A percentile compares a stretch with the other conserved stretches of the same genome.
Evolutionary conservation across 1,140 invertebrate species (phyloP).

Genomic region (Tetranychus cinnabarinus): DNA sequence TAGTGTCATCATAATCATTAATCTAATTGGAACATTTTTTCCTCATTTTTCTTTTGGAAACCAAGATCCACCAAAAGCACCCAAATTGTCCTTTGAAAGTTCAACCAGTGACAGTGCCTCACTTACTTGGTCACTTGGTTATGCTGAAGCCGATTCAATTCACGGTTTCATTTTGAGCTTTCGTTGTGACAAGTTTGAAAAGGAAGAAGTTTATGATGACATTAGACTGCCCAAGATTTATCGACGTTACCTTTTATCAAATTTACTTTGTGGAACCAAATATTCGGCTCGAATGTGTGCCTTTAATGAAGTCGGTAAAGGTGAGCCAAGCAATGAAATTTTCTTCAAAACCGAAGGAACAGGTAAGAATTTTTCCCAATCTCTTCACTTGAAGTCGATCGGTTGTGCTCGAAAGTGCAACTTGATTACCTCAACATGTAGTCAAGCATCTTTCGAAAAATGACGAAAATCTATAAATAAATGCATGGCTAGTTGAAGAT

Average conservation of each 20-base stretch:
- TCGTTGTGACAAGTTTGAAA: background rate
- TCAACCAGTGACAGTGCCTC: background rate
- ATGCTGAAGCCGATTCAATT: background rate
- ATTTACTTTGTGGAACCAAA: conserved; percentile 41
- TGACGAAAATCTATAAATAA: no score
- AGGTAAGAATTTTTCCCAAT: conserved; percentile 13
- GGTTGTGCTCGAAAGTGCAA: no score
- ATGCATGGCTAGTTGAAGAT: no score
- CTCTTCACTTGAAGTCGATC: no score
- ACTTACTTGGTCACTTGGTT: background rate
- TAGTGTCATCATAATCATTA: no score
- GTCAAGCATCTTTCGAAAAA: no score
- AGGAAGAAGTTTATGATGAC: background rate
- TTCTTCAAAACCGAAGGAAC: conserved; percentile 22
- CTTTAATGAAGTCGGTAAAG: conserved; percentile 21
- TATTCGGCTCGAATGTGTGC: conserved; percentile 29
- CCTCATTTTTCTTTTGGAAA: background rate
- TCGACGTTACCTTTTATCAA: conserved; percentile 38
- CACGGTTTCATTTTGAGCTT: background rate
- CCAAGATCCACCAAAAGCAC: conserved; percentile 14
- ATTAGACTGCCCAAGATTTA: conserved; percentile 36
- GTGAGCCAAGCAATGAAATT: conserved; percentile 20
- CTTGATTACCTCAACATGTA: no score
- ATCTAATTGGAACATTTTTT: no score
- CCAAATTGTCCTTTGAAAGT: background rate